Evolutionary conservation across 2,888 invertebrate genomes (phyloP), one percentile per base, ranked within the genome.

Genomic region (Coenonympha arcania): DNA sequence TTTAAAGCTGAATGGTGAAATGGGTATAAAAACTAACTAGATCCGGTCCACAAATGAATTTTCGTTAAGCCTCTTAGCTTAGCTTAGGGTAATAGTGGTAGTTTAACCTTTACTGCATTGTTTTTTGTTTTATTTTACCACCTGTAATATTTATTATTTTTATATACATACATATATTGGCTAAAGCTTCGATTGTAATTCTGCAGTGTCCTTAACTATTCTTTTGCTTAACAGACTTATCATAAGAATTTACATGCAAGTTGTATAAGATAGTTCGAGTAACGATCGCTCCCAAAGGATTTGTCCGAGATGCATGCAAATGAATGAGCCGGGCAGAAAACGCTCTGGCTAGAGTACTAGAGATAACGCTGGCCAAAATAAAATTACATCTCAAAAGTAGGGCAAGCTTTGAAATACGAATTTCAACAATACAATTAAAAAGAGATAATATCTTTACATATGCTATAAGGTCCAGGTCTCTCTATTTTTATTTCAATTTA

Each of bases 281-380:
- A 40, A 40, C 24, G 26, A 39, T 40, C 24, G 16, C 15, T 39
- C 24, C 22, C 39, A 40, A 24, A 40, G 26, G 24, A 40, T 40
- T 40, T 26, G 16, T 39, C 15, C 9, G 15, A 24, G 39, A 39
- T 40, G 24, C 39, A 40, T 40, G 39, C 24, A 24, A 22, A 37
- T 37, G 37, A 24, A 40, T 8, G 39, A 15, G 24, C 16, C 24
- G 3, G 5, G 15, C 9, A 15, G 24, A 19, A 19, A 5, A 19
- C n/a, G 15, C 4, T 16, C 24, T 26, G 15, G 9, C 24, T 16
- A 26, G 8, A 26, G 15, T n/a, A n/a, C n/a, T 6, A 24, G 24
- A 24, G 16, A 18, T 37, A 13, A 11, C 4, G 22, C 37, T 37
- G 22, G 19, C 34, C 20, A 19, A 40, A 16, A 16, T 16, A 13